Evolutionary conservation across 1,140 invertebrate species (phyloP), one percentile per base, ranked within the genome.

Genomic region (Bilobella aurantiaca): DNA sequence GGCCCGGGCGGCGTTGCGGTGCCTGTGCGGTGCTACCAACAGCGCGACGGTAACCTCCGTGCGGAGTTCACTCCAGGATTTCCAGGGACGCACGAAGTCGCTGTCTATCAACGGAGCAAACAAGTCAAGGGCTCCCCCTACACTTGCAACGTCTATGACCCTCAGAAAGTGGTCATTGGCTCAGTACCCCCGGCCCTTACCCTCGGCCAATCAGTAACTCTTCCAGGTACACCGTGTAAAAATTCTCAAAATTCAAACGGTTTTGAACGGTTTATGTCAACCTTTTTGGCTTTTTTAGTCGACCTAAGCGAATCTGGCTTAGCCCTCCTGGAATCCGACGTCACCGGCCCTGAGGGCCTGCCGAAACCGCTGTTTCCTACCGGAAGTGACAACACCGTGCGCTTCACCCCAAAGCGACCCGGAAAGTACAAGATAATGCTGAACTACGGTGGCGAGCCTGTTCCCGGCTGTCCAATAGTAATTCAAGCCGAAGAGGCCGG

Each of bases 101-200:
- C 98, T 77, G 93, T 98, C 1, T 80, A 95, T 16, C 94, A 95
- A 77, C 86, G 90, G 67, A 90, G 92, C 0, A 91, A 93, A 75
- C 86, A 89, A 21, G 84, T 99, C 23, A 82, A 87, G n/a, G 94
- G 95, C 23, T 97, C 93, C 70, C 96, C 96, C 21, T 99, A 94
- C 78, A 88, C 85, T 65, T 96, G 95, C 74, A 91, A 98, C 78
- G 90, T 93, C 0, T 96, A 92, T 75, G 94, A 99, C 79, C 84
- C 92, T 14, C 85, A 84, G 46, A 81, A 65, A 56, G 71, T 70
- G 23, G 31, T 62, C 23, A 66, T 72, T 30, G 71, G 71, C 57
- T 62, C 64, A 3, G 65, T 69, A 21, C 68, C 71, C 12, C 37
- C 72, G n/a, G 46, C 87, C 53, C 83, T 92, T 56, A 86, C 88